A percentile compares a stretch with the other conserved stretches of the same genome.
These are phyloP conservation scores for Drosophila kanapiae DNA, from an alignment of 1,140 invertebrate species.

Conservation along the genomic window DNA sequence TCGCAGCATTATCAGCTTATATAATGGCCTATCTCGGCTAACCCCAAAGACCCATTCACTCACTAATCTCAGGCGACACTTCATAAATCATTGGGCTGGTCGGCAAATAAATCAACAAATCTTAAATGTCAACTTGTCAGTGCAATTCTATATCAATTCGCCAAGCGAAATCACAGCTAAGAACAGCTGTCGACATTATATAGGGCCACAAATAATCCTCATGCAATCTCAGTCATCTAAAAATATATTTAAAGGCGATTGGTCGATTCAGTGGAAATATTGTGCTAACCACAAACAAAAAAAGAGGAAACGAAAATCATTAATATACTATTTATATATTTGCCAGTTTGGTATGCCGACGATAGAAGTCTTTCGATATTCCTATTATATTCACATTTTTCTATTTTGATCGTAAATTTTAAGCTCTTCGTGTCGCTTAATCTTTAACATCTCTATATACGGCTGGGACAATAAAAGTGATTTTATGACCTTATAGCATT, in stretches of 20 bases:
- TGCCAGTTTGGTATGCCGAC: neutral
- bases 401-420: slow-evolving; percentile 67
- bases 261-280: neutral
- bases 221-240: slow-evolving; percentile 43
- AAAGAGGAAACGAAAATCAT: neutral
- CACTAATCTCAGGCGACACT: slow-evolving; percentile 72
- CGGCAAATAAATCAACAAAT: slow-evolving; percentile 68
- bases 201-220: slow-evolving; percentile 45
- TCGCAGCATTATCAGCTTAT: slow-evolving; percentile 32
- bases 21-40: slow-evolving; percentile 23
- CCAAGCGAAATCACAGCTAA: slow-evolving; percentile 60
- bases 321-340: neutral
- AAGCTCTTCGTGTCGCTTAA: slow-evolving; percentile 48
- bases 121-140: slow-evolving; percentile 70
- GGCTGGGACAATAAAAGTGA: slow-evolving; percentile 58
- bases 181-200: slow-evolving; percentile 53
- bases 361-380: slow-evolving; percentile 3
- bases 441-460: slow-evolving; percentile 62
- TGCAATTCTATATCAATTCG: slow-evolving; percentile 58
- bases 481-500: slow-evolving; percentile 61
- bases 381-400: slow-evolving; percentile 4
- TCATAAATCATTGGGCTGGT: slow-evolving; percentile 61
- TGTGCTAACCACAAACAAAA: neutral
- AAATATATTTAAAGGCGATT: slow-evolving; percentile 33
- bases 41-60: slow-evolving; percentile 44